Evolutionary conservation across 2,797 vertebrate genomes (phyloP).

Genomic region (Phalanger gymnotis): DNA sequence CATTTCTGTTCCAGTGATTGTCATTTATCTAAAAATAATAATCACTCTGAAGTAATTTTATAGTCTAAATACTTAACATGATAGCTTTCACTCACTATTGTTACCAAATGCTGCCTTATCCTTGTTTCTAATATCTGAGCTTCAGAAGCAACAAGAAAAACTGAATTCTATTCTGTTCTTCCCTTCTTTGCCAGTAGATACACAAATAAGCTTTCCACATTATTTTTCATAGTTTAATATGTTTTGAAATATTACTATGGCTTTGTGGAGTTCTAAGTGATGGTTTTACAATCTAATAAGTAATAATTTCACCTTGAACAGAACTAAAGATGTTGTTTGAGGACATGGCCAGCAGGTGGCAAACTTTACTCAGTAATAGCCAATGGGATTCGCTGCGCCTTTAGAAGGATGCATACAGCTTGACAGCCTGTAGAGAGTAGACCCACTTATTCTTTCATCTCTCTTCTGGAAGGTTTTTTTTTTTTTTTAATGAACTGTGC

Average conservation of each 20-base stretch:
- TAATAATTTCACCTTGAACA: not conserved
- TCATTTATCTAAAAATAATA: not conserved
- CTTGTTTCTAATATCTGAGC: not conserved
- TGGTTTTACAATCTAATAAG: not conserved
- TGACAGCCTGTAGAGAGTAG: not conserved
- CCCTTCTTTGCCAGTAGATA: not conserved
- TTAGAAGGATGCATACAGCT: not conserved
- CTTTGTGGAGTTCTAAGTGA: constrained; percentile 7
- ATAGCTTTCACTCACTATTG: not conserved
- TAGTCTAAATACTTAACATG: not conserved
- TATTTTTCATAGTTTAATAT: not conserved
- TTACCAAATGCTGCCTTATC: not conserved
- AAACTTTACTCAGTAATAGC: constrained; percentile 76
- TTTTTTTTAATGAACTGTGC: constrained; percentile 20
- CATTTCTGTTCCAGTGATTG: not conserved
- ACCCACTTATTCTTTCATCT: not conserved
- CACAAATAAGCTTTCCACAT: not conserved
- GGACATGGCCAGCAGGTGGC: constrained; percentile 75
- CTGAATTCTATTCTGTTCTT: not conserved
- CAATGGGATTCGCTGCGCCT: not conserved
- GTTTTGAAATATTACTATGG: constrained; percentile 17
- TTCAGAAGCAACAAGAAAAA: not conserved
- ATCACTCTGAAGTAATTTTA: not conserved
- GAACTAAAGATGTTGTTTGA: constrained; percentile 52
- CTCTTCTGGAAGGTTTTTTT: constrained; percentile 9